Percentiles rank a stretch among this genome's conserved stretches.
Evolutionary conservation across 2,797 vertebrate species (phyloP).

Genomic region (Thaleichthys pacificus): DNA sequence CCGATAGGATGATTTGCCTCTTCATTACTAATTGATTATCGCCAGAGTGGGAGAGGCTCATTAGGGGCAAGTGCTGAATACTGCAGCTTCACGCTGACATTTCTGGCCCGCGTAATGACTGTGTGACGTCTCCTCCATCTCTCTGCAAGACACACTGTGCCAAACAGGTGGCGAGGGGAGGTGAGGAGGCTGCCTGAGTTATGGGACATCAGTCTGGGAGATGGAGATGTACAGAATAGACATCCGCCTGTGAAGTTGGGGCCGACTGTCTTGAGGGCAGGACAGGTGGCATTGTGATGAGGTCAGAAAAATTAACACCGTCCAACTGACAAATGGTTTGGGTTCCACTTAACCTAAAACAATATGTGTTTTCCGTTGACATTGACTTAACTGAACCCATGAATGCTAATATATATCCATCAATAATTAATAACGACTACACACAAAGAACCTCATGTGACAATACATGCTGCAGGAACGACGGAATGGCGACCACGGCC

Average conservation of each 20-base stretch:
- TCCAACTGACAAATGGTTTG: background rate
- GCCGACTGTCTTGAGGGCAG: background rate
- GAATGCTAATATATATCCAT: background rate
- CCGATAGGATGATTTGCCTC: conserved; percentile 69
- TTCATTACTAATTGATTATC: conserved; percentile 76
- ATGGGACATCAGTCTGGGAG: background rate
- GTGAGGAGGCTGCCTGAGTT: conserved; percentile 8
- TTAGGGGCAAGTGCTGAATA: conserved; percentile 57
- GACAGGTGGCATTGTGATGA: background rate
- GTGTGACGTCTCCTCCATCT: conserved; percentile 36
- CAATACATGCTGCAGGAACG: background rate
- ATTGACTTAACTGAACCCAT: background rate
- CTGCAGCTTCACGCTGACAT: conserved; percentile 58
- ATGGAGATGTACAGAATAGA: background rate
- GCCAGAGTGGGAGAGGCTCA: conserved; percentile 59
- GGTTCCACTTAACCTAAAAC: background rate
- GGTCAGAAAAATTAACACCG: background rate
- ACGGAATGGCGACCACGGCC: background rate
- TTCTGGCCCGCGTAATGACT: conserved; percentile 54
- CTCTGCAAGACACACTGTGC: conserved; percentile 15
- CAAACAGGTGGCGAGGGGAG: conserved; percentile 32
- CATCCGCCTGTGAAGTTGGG: background rate
- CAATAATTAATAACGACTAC: background rate
- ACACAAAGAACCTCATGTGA: background rate
- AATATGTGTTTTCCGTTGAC: background rate